A percentile compares a stretch with the other conserved stretches of the same genome.
phyloP scores from a whole-genome alignment of 30 jellyfish, hydroid and myxozoan genomes.

The Turritopsis dohrnii region DNA sequence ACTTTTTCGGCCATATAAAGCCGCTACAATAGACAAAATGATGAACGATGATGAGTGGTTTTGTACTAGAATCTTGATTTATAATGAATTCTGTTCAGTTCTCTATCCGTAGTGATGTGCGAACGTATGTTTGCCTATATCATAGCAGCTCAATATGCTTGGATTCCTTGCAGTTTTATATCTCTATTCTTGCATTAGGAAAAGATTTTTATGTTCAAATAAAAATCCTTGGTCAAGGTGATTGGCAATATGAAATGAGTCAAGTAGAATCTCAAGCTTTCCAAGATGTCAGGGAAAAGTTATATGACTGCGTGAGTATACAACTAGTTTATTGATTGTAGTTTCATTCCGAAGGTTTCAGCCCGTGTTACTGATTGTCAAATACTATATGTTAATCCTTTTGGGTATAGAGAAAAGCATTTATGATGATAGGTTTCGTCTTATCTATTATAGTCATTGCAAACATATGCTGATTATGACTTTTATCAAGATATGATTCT shows the following conservation, averaged over 20 bases:
- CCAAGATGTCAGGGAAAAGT: constrained; percentile 84
- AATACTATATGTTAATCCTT: background rate
- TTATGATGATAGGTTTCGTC: too few relatives aligned
- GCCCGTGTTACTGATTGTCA: background rate
- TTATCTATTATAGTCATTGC: constrained; percentile 50
- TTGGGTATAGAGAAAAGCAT: background rate
- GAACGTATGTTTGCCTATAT: too few relatives aligned
- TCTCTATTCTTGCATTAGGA: constrained; percentile 39
- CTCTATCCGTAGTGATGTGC: too few relatives aligned
- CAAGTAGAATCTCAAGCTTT: constrained; percentile 61
- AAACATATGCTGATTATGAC: constrained; percentile 79
- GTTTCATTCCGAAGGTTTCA: background rate
- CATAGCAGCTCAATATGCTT: too few relatives aligned
- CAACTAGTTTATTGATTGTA: background rate
- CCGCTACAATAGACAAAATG: too few relatives aligned
- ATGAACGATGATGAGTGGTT: too few relatives aligned
- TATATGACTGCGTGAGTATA: constrained; percentile 84
- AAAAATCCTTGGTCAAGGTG: constrained; percentile 78
- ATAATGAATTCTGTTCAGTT: too few relatives aligned
- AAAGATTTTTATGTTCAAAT: constrained; percentile 80
- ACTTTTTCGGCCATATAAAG: too few relatives aligned
- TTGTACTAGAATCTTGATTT: too few relatives aligned
- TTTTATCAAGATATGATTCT: constrained; percentile 71
- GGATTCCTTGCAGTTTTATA: background rate
- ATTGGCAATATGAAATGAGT: constrained; percentile 58